Base-by-base conservation (phyloP, 2,888 invertebrate species). In the Drosophila quinaria region DNA sequence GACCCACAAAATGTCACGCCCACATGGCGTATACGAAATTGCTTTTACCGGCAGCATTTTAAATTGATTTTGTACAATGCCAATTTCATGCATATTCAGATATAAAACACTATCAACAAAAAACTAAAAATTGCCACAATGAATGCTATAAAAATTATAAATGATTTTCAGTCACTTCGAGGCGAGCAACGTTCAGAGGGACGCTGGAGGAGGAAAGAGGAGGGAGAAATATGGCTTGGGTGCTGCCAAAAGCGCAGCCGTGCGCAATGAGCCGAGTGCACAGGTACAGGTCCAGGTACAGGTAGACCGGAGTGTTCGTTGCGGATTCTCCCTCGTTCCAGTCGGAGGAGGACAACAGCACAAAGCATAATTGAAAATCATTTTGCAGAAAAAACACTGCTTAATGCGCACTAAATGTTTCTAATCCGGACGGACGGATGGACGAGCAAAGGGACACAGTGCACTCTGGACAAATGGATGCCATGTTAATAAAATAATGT, bases 251-350 rank as follows among this genome's bases (percentile, higher is more conserved):
- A 81, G 84, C 81, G 89, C 84, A 88, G 76, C 89, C 89, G 89
- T 86, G 84, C 84, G 84, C 82, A 89, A 84, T 80, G 79, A 83
- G 65, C 70, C 87, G 84, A 63, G 67, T 84, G 79, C 84, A 75
- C 84, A 84, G 89, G 89, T 83, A 78, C 68, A 25, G 89, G 89
- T 83, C 75, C 68, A 25, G 25, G 25, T 25, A 5, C 22, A 1
- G 22, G 22, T 25, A 4, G 25, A 59, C 44, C 63, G 58, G 76
- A 74, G 65, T 71, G 70, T 70, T 64, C 63, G 44, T 44, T 31
- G 11, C 60, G 50, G 35, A 62, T 64, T 72, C 59, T 17, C 13
- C 17, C 66, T 64, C 68, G 44, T 64, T 54, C 39, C 35, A 47
- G 22, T 41, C 39, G 35, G 44, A 37, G 35, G 44, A 37, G 56